phyloP scores from a whole-genome alignment of 2,113 vertebrate genomes.

The Mixornis gularis region DNA sequence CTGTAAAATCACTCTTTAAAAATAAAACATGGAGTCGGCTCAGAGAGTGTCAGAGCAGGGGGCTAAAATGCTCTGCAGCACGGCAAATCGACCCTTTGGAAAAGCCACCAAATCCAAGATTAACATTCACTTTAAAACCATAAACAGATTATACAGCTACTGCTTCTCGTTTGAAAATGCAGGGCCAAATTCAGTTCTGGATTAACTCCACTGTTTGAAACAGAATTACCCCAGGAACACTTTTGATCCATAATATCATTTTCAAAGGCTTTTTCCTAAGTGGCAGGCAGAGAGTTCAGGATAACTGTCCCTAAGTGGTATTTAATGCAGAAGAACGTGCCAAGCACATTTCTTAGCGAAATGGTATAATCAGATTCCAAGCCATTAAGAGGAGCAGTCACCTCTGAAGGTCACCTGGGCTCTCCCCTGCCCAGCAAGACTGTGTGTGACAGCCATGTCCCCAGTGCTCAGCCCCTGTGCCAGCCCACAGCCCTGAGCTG shows the following conservation, averaged over 20 bases:
- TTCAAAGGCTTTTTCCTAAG: slow-evolving; percentile 32
- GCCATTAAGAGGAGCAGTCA: slow-evolving; percentile 16
- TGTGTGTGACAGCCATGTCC: background rate
- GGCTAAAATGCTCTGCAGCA: background rate
- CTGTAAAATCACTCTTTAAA: background rate
- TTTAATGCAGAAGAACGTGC: slow-evolving; percentile 14
- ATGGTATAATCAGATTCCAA: slow-evolving; percentile 28
- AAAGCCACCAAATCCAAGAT: slow-evolving; percentile 53
- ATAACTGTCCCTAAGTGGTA: slow-evolving; percentile 17
- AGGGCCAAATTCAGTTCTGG: slow-evolving; percentile 47
- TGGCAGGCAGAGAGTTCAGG: background rate
- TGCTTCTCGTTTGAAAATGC: slow-evolving; percentile 29
- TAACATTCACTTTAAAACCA: slow-evolving; percentile 57
- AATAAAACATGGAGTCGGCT: background rate
- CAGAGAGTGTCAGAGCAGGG: background rate
- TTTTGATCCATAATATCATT: slow-evolving; percentile 45
- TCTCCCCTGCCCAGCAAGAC: background rate
- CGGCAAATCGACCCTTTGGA: background rate
- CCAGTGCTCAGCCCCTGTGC: background rate
- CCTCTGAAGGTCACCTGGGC: slow-evolving; percentile 39
- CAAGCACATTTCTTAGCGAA: background rate
- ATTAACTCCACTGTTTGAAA: slow-evolving; percentile 25
- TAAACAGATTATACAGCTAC: slow-evolving; percentile 58
- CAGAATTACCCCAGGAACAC: slow-evolving; percentile 34
- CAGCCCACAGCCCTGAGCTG: background rate